Base-by-base conservation (phyloP, 2,113 vertebrate species). In the Bolborhynchus lineola region DNA sequence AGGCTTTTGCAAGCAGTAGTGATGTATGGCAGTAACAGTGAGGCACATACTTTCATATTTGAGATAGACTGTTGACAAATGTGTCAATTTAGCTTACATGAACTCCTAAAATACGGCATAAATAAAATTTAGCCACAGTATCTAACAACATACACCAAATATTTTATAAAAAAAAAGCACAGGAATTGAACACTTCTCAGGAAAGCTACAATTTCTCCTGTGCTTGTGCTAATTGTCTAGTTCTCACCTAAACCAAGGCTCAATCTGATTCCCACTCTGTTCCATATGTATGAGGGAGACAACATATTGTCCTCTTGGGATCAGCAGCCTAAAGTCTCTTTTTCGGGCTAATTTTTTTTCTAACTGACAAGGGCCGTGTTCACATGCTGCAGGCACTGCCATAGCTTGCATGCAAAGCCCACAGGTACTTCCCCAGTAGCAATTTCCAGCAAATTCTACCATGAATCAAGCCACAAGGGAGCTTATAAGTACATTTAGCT, bases 231-330 rank as follows among this genome's bases (percentile, higher is more conserved):
- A 52, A 68, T 21, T 11, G 9, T 10, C 15, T 23, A 35, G 37
- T 35, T 90, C 25, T 33, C 29, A 21, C 39, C 50, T 16, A 76
- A 68, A 33, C 8, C 18, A 24, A 65, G 25, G n/a, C 28, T 55
- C 35, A n/a, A 15, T 0, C 0, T 3, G 8, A 57, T n/a, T 50
- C 49, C 25, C 7, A 7, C 33, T 39, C 55, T 17, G 37, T 29
- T 64, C 63, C 21, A 11, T 9, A 7, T 0, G 3, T 37, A n/a
- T 42, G 5, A 10, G 16, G 11, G 4, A 20, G 6, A 63, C 37
- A 57, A 82, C 57, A 33, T 0, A 10, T 31, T 41, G 11, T 23
- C 39, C 12, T 65, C 52, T 20, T 59, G 39, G 53, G 47, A 49
- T 37, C 16, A 42, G 35, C 64, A 35, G 16, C 44, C 42, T 17